phyloP scores from a whole-genome alignment of 2,113 vertebrate genomes.

The Carassius gibelio region DNA sequence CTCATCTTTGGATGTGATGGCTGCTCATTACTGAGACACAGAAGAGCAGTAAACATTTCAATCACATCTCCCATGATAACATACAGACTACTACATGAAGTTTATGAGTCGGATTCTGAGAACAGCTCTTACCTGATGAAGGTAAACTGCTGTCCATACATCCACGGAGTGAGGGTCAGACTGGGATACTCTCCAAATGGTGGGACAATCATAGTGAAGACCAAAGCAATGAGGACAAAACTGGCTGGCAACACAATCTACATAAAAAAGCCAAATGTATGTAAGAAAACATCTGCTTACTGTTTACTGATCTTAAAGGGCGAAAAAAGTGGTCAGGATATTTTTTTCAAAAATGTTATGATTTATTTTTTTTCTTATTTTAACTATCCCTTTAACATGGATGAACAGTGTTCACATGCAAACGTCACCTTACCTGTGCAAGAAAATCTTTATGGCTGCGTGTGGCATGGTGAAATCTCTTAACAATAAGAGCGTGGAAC shows the following conservation, averaged over 20 bases:
- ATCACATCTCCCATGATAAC: neutral
- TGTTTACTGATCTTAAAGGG: too few species aligned
- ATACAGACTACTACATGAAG: neutral
- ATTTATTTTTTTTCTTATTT: too few species aligned
- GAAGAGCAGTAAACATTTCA: constrained; percentile 15
- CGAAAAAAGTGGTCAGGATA: neutral
- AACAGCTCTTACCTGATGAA: constrained; percentile 85
- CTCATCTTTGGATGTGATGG: constrained; percentile 77
- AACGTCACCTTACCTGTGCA: constrained; percentile 82
- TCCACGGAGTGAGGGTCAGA: constrained; percentile 90
- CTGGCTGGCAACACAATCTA: constrained; percentile 91
- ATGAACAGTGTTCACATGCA: neutral
- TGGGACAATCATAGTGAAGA: constrained; percentile 87
- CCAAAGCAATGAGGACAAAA: constrained; percentile 87
- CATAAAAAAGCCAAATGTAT: neutral
- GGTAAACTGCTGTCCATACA: constrained; percentile 90
- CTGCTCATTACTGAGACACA: constrained; percentile 82
- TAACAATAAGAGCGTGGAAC: constrained; percentile 86
- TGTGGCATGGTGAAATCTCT: constrained; percentile 83
- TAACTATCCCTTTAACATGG: too few species aligned
- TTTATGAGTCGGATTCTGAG: neutral
- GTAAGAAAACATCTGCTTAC: too few species aligned
- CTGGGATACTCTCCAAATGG: constrained; percentile 94
- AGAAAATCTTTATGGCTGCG: constrained; percentile 92
- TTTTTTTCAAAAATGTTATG: neutral